Evolutionary conservation across 2,113 vertebrate genomes (phyloP), one percentile per base, ranked within the genome.

Genomic region (Hirundichthys speculiger): DNA sequence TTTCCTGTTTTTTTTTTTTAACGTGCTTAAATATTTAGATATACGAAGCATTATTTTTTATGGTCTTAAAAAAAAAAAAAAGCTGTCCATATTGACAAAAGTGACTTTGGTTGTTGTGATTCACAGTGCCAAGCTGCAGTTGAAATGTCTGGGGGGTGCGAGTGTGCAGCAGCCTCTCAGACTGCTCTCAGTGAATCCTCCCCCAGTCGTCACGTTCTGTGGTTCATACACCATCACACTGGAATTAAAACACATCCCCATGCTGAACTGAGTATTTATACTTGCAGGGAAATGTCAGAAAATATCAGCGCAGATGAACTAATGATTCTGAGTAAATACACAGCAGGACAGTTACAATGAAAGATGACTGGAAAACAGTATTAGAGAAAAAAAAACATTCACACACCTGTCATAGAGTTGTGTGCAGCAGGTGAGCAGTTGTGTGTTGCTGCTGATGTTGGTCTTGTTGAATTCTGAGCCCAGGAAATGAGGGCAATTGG

Each of bases 401-500:
- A 73, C 71, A 64, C 19, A 96, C 94, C 93, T 93, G 85, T 43
- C 56, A 30, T 94, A 88, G 3, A 95, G 84, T n/a, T 69, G 76
- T 48, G 82, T 80, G 80, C 95, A 96, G 80, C 95, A 96, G 63
- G 80, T 47, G 24, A 87, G 2, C 11, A 95, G 42, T 13, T 87
- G 19, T 16, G 90, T 83, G 69, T 58, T 90, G 59, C 86, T 92
- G 56, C 13, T 69, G 58, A 86, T 65, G 1, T 60, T 60, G 42
- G 61, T 81, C 18, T 82, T 87, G 64, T 69, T 87, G 71, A 79
- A 85, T 10, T 73, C 24, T 12, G 76, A 82, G 69, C 55, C 83
- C 30, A 96, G 59, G 63, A 94, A 58, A 4, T 64, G 16, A 8
- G 74, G 68, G 66, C 95, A 97, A n/a, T 93, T 83, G 73, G 91